Percentiles rank a stretch among this genome's conserved stretches.
Evolutionary conservation across 2,113 vertebrate species (phyloP).

Genomic region (Sarotherodon lohbergeri): DNA sequence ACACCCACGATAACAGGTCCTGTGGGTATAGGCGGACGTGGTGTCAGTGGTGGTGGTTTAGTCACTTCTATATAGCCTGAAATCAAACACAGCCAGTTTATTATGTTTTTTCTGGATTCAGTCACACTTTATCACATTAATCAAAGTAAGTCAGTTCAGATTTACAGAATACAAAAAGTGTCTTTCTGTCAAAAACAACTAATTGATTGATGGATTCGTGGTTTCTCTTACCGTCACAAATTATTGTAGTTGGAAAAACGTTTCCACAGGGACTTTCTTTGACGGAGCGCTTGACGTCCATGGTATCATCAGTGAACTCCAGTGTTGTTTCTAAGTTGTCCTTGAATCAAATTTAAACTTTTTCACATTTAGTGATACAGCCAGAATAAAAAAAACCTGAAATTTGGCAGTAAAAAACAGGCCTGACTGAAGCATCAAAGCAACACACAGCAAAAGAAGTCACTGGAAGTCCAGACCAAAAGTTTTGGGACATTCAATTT

Average conservation of each 20-base stretch:
- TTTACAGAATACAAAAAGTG: background rate
- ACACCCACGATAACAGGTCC: background rate
- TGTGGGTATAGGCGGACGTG: accelerated
- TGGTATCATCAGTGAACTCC: accelerated
- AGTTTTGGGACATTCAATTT: too few relatives aligned
- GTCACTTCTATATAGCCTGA: accelerated
- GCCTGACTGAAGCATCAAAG: too few relatives aligned
- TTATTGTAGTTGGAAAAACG: background rate
- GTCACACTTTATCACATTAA: background rate
- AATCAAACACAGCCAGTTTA: background rate
- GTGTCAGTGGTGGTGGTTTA: accelerated
- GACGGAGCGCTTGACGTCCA: background rate
- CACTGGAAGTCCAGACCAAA: too few relatives aligned
- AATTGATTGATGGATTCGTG: background rate
- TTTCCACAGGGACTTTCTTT: accelerated
- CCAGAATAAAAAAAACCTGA: background rate
- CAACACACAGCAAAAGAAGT: too few relatives aligned
- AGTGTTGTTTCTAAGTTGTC: accelerated
- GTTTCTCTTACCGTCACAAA: background rate
- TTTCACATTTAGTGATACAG: background rate
- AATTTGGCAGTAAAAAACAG: background rate
- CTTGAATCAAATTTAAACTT: background rate
- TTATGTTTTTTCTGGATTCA: background rate
- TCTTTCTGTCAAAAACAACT: background rate
- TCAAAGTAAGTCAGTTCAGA: background rate